phyloP scores from a whole-genome alignment of 2,888 invertebrate genomes.

The Epistrophella euchroma region DNA sequence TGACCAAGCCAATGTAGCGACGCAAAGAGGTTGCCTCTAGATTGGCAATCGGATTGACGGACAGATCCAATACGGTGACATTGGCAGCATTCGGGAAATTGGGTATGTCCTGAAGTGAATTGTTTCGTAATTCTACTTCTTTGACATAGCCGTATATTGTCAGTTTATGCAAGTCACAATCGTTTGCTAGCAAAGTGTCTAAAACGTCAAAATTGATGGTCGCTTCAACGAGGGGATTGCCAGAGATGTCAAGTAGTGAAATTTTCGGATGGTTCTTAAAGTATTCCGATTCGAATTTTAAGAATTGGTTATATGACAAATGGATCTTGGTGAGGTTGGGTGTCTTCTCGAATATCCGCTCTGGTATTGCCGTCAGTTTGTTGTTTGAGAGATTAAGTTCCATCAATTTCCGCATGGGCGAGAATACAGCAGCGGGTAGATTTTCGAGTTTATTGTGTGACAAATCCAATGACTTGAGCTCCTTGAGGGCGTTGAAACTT shows the following conservation, averaged over 20 bases:
- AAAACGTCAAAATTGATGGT: constrained; percentile 80
- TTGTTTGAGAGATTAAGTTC: constrained; percentile 80
- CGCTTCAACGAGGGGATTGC: constrained; percentile 80
- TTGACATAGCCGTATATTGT: constrained; percentile 79
- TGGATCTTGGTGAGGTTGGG: constrained; percentile 80
- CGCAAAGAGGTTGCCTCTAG: constrained; percentile 80
- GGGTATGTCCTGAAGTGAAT: constrained; percentile 81
- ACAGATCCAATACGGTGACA: constrained; percentile 80
- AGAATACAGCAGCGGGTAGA: constrained; percentile 79
- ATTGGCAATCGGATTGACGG: constrained; percentile 81
- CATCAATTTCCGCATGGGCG: constrained; percentile 79
- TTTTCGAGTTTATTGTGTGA: constrained; percentile 79
- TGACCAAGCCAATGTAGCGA: constrained; percentile 79
- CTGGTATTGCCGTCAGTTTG: constrained; percentile 79
- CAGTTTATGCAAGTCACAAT: constrained; percentile 81
- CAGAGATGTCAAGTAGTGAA: constrained; percentile 80
- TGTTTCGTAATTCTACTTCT: constrained; percentile 81
- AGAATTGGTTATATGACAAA: constrained; percentile 80
- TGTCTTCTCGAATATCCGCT: constrained; percentile 80
- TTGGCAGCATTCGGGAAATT: constrained; percentile 81
- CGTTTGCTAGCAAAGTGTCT: constrained; percentile 78
- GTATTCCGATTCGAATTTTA: constrained; percentile 80
- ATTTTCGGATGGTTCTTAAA: constrained; percentile 79
- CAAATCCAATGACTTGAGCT: constrained; percentile 80
- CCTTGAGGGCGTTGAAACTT: constrained; percentile 81